Conservation (phyloP, 2,797 vertebrate species). For the Platyrinchus mystaceus region DNA sequence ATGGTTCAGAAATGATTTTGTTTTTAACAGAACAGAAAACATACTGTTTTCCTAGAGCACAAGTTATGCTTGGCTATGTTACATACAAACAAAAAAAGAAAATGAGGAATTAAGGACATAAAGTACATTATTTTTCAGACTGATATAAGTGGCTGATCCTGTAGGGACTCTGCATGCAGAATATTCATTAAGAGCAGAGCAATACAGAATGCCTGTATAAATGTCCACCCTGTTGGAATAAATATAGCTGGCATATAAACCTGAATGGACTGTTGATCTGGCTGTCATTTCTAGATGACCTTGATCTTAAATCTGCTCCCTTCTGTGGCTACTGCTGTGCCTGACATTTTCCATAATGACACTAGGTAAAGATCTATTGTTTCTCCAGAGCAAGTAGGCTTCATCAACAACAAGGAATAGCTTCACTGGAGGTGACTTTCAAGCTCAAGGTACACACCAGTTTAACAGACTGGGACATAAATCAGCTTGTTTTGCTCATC, state of each 20-base stretch:
- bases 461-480: background rate
- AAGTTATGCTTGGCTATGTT: background rate
- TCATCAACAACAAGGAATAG: background rate
- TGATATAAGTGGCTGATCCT: background rate
- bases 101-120: background rate
- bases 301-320: slow-evolving; percentile 51
- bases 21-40: background rate
- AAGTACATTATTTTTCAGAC: slow-evolving; percentile 1
- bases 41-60: background rate
- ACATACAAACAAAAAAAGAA: background rate
- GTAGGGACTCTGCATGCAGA: slow-evolving; percentile 4
- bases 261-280: slow-evolving; percentile 18
- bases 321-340: slow-evolving; percentile 4
- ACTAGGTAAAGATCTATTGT: slow-evolving; percentile 35
- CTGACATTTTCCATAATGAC: slow-evolving; percentile 52
- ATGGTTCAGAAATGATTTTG: background rate
- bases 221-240: background rate
- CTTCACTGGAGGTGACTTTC: slow-evolving; percentile 19
- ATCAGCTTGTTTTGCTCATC: background rate
- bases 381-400: slow-evolving; percentile 12
- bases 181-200: slow-evolving; percentile 12
- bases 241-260: slow-evolving; percentile 19
- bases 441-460: background rate
- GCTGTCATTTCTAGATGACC: slow-evolving; percentile 32
- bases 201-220: background rate